A percentile compares a stretch with the other conserved stretches of the same genome.
Conservation (phyloP, 2,888 invertebrate genomes). For the Pseudanteris insignis region DNA sequence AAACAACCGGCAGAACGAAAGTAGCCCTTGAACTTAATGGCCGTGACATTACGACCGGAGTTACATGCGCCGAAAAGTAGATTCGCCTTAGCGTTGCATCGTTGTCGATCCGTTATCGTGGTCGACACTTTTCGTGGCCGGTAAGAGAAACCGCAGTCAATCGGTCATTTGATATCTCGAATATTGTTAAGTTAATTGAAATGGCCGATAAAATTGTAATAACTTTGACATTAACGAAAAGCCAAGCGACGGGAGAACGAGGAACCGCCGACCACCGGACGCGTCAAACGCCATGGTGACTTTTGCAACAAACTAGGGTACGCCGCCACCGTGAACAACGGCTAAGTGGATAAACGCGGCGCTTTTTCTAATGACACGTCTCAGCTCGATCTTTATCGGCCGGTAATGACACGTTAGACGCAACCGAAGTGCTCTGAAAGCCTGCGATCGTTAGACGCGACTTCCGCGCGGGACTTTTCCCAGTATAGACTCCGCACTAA, state of each 20-base stretch:
- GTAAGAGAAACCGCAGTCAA: constrained; percentile 50
- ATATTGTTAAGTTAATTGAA: constrained; percentile 60
- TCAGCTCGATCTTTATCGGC: constrained; percentile 12
- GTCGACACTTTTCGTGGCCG: constrained; percentile 46
- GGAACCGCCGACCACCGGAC: constrained; percentile 50
- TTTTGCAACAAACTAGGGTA: constrained; percentile 9
- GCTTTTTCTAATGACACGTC: constrained; percentile 11
- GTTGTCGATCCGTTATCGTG: constrained; percentile 9
- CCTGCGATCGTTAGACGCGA: background rate
- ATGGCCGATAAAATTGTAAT: constrained; percentile 57
- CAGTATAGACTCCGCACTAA: background rate
- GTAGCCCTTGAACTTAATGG: constrained; percentile 43
- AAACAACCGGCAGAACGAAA: constrained; percentile 14
- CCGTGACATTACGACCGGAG: constrained; percentile 49
- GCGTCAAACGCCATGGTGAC: constrained; percentile 10
- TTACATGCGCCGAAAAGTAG: constrained; percentile 51
- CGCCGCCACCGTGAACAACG: constrained; percentile 2
- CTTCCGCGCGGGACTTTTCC: background rate
- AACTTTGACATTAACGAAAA: constrained; percentile 56
- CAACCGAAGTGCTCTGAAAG: constrained; percentile 5
- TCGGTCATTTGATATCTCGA: constrained; percentile 53
- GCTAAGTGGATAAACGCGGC: background rate
- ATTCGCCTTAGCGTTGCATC: constrained; percentile 11
- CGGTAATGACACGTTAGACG: constrained; percentile 14
- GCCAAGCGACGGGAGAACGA: constrained; percentile 30